phyloP scores from a whole-genome alignment of 2,888 invertebrate genomes.

The Rhabditophanes sp. region DNA sequence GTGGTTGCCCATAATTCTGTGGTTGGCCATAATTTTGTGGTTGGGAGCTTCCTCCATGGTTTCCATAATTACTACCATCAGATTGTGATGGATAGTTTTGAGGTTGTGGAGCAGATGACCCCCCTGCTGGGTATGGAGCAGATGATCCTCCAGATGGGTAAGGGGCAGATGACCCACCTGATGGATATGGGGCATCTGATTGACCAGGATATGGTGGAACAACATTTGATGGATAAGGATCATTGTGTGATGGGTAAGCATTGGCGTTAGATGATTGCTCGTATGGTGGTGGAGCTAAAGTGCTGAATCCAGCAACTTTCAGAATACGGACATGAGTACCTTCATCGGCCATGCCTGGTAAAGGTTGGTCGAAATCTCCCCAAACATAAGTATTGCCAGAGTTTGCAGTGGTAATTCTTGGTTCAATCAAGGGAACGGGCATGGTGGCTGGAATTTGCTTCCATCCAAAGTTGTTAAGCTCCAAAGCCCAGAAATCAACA shows the following conservation, averaged over 20 bases:
- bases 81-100: no score
- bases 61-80: no score
- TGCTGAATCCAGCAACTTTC: slow-evolving; percentile 18
- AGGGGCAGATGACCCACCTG: neutral
- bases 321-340: slow-evolving; percentile 39
- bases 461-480: slow-evolving; percentile 36
- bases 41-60: no score
- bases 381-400: slow-evolving; percentile 40
- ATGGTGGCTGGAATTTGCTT: slow-evolving; percentile 35
- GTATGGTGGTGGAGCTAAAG: slow-evolving; percentile 12
- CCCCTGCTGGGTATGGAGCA: slow-evolving; percentile 1
- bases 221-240: no score
- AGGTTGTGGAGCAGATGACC: slow-evolving; percentile 1
- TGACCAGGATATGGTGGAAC: slow-evolving; percentile 15
- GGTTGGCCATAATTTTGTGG: no score
- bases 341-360: slow-evolving; percentile 37
- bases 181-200: slow-evolving; percentile 4
- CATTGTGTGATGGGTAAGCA: no score
- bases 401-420: slow-evolving; percentile 33
- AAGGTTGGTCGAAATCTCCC: slow-evolving; percentile 41
- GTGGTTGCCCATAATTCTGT: slow-evolving; percentile 4
- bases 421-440: slow-evolving; percentile 40
- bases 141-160: neutral
- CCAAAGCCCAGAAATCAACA: slow-evolving; percentile 37
- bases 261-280: slow-evolving; percentile 10